Percentiles rank a stretch among this genome's conserved stretches.
These are phyloP conservation scores for Spatula versicolor DNA, from an alignment of 2,797 vertebrate genomes.

Conservation along the genomic window DNA sequence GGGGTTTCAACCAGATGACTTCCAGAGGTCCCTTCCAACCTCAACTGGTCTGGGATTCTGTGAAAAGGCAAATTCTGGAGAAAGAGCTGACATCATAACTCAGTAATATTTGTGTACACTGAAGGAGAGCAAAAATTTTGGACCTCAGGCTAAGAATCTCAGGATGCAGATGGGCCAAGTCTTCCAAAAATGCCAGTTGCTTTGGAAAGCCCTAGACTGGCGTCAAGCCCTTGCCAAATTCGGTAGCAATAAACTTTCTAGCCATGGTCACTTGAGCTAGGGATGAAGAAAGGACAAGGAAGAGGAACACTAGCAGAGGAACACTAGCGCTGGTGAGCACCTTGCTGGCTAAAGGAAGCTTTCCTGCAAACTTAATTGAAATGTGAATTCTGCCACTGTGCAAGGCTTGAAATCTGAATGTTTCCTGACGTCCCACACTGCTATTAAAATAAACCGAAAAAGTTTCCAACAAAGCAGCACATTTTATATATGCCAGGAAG, in stretches of 20 bases:
- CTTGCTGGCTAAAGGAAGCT: constrained; percentile 4
- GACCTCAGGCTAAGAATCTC: not conserved
- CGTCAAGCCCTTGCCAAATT: not conserved
- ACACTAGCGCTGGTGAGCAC: not conserved
- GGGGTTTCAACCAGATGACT: not conserved
- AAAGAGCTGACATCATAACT: not conserved
- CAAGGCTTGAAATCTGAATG: constrained; percentile 26
- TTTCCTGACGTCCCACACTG: constrained; percentile 12
- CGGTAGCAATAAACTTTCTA: not conserved
- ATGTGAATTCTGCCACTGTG: constrained; percentile 39
- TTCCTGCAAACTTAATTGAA: not conserved
- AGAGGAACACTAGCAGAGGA: not conserved
- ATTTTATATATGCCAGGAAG: constrained; percentile 44
- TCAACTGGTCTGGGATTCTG: not conserved
- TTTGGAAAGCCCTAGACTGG: not conserved
- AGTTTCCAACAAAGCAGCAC: constrained; percentile 48
- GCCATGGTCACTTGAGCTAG: not conserved
- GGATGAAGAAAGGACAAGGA: not conserved
- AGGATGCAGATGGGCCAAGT: not conserved
- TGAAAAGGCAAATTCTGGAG: not conserved
- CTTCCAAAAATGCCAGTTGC: not conserved
- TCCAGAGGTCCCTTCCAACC: not conserved
- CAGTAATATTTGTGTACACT: not conserved
- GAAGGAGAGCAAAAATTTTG: not conserved
- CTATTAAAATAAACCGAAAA: constrained; percentile 48